These are phyloP conservation scores for Leptarthrus brevirostris DNA, from an alignment of 2,888 invertebrate genomes.

Conservation along the genomic window DNA sequence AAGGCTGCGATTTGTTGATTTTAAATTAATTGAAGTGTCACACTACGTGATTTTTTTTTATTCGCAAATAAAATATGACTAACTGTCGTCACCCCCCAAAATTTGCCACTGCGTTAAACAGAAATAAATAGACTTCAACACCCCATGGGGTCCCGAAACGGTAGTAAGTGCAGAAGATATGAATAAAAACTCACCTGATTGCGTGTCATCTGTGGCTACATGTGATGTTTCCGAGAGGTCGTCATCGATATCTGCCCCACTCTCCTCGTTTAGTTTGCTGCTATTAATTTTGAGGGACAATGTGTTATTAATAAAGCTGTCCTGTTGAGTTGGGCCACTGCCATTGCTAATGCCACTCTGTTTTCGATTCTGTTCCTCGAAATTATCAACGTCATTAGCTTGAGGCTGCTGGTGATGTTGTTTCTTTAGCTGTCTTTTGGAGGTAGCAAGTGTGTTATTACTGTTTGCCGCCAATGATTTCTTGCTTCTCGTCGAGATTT, in stretches of 20 bases:
- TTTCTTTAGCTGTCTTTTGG: conserved; percentile 33
- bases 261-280: conserved; percentile 37
- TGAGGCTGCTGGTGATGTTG: conserved; percentile 10
- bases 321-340: conserved; percentile 58
- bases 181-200: conserved; percentile 45
- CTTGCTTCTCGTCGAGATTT: conserved; percentile 62
- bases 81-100: neutral
- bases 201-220: conserved; percentile 49
- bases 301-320: conserved; percentile 48
- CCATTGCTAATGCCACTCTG: conserved; percentile 56
- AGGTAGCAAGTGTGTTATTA: neutral
- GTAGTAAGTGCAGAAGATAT: neutral
- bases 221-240: conserved; percentile 50
- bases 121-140: conserved; percentile 16
- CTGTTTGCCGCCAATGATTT: neutral
- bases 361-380: conserved; percentile 41
- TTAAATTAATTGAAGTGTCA: conserved; percentile 41
- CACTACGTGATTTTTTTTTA: conserved; percentile 7
- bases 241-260: conserved; percentile 45
- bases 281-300: conserved; percentile 47
- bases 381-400: conserved; percentile 56
- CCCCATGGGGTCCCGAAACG: neutral
- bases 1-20: conserved; percentile 38
- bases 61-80: neutral
- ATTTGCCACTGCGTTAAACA: neutral